Evolutionary conservation across 2,888 invertebrate genomes (phyloP).

Genomic region (Erynnis tages): DNA sequence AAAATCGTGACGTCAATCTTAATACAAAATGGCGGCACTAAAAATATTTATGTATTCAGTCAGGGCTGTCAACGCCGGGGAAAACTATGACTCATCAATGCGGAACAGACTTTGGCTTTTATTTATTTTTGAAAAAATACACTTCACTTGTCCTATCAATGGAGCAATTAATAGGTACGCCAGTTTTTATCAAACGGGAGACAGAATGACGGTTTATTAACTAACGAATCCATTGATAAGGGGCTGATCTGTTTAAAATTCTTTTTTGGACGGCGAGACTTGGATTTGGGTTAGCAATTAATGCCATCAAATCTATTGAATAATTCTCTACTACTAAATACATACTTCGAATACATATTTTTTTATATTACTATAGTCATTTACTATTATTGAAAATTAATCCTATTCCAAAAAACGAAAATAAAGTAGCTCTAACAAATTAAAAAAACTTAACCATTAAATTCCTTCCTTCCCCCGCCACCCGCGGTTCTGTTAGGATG

Average conservation of each 20-base stretch:
- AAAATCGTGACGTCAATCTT: conserved; percentile 34
- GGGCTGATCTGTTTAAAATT: neutral
- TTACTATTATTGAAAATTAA: too few relatives aligned
- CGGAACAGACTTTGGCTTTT: conserved; percentile 56
- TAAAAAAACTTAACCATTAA: too few relatives aligned
- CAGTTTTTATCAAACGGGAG: conserved; percentile 3
- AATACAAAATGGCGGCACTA: conserved; percentile 33
- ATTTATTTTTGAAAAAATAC: conserved; percentile 52
- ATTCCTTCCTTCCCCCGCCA: too few relatives aligned
- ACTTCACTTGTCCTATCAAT: conserved; percentile 38
- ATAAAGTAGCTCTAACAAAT: too few relatives aligned
- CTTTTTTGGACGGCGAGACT: neutral
- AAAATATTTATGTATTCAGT: conserved; percentile 46
- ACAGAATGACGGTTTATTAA: neutral
- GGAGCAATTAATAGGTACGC: conserved; percentile 40
- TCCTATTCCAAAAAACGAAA: too few relatives aligned
- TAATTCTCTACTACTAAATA: too few relatives aligned
- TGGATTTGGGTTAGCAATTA: neutral
- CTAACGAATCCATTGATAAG: conserved; percentile 5
- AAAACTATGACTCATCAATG: conserved; percentile 44
- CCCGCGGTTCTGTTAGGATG: too few relatives aligned
- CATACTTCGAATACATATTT: too few relatives aligned
- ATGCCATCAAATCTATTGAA: too few relatives aligned
- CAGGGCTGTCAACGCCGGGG: conserved; percentile 34
- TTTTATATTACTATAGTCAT: too few relatives aligned